Percentiles rank a stretch among this genome's conserved stretches.
These are phyloP conservation scores for Papilio gigon DNA, from an alignment of 2,888 invertebrate species.

Conservation along the genomic window DNA sequence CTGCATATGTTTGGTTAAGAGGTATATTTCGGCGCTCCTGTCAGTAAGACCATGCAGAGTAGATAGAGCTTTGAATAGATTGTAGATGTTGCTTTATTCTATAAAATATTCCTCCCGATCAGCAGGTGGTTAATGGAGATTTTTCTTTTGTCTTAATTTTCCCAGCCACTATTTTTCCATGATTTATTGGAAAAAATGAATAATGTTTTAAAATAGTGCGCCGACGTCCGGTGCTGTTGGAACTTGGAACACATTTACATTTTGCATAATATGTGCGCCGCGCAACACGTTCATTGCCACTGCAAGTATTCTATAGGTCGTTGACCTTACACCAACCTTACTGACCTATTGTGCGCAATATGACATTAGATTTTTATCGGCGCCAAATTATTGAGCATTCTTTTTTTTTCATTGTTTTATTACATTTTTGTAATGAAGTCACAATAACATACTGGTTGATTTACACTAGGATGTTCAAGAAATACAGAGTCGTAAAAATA, in stretches of 20 bases:
- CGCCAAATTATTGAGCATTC: background rate
- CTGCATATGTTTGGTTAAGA: conserved; percentile 9
- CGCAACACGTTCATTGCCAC: conserved; percentile 1
- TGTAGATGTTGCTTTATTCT: background rate
- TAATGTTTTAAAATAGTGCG: background rate
- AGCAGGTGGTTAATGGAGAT: conserved; percentile 3
- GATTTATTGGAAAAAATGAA: conserved; percentile 1
- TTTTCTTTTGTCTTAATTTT: conserved; percentile 6
- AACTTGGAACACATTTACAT: conserved; percentile 1
- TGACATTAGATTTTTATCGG: conserved; percentile 1
- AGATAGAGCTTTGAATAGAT: background rate
- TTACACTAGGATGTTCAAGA: background rate
- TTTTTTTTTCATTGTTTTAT: background rate
- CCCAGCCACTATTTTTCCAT: conserved; percentile 9
- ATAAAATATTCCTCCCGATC: background rate
- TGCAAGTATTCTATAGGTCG: conserved; percentile 18
- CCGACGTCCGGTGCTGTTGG: conserved; percentile 12
- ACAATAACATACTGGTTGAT: background rate
- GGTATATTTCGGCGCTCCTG: too few relatives aligned
- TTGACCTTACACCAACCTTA: conserved; percentile 8
- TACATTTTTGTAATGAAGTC: background rate
- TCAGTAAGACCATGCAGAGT: background rate
- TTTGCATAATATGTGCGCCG: conserved; percentile 24
- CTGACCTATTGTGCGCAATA: conserved; percentile 18
- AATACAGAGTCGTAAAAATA: too few relatives aligned